These are phyloP conservation scores for Forbesichthys papilliferus DNA, from an alignment of 2,113 vertebrate genomes.

Conservation along the genomic window DNA sequence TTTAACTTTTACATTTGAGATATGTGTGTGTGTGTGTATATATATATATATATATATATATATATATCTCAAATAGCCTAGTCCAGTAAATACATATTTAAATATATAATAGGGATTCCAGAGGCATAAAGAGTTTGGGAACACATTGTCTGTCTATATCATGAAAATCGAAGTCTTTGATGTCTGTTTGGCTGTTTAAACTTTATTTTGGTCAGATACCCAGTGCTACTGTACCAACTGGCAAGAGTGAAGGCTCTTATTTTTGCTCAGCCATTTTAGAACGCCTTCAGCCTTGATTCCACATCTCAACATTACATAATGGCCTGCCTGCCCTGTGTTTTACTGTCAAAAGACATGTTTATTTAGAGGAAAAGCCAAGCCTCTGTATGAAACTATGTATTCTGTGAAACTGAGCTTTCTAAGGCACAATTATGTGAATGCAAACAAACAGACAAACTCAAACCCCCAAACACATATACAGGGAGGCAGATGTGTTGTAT, in stretches of 20 bases:
- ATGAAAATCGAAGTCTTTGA: neutral
- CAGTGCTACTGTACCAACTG: neutral
- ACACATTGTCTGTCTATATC: neutral
- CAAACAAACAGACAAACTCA: conserved; percentile 5
- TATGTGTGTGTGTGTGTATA: too few relatives aligned
- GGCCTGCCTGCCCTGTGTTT: conserved; percentile 14
- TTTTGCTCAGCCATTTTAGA: neutral
- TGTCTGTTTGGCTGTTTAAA: neutral
- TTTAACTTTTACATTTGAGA: too few relatives aligned
- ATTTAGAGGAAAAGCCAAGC: conserved; percentile 25
- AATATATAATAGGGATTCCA: neutral
- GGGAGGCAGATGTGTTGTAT: conserved; percentile 13
- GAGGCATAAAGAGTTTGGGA: too few relatives aligned
- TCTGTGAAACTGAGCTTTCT: conserved; percentile 13
- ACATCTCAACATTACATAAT: conserved; percentile 20
- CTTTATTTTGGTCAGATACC: neutral
- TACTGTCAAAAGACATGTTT: conserved; percentile 13
- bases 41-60: too few relatives aligned
- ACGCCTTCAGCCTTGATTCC: conserved; percentile 12
- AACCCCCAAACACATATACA: conserved; percentile 19
- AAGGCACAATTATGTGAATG: neutral
- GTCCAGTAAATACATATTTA: too few relatives aligned
- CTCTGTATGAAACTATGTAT: conserved; percentile 17
- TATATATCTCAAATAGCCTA: too few relatives aligned
- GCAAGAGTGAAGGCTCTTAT: neutral